phyloP scores from a whole-genome alignment of 2,113 vertebrate species.

The Podilymbus podiceps region DNA sequence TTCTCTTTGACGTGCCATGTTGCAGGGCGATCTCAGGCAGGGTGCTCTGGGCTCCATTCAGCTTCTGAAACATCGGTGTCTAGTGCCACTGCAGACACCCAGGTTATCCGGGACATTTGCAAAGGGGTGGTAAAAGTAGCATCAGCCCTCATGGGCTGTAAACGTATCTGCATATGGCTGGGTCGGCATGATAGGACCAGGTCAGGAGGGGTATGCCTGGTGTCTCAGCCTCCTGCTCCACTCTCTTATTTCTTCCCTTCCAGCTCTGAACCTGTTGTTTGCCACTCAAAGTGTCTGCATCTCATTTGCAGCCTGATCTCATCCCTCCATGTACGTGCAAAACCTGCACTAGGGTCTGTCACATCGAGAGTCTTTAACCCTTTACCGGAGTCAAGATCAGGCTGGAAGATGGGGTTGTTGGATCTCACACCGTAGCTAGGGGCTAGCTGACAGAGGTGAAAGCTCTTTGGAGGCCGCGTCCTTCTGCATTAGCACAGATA shows the following conservation, averaged over 20 bases:
- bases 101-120: background rate
- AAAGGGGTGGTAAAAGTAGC: background rate
- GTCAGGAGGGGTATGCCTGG: background rate
- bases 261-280: background rate
- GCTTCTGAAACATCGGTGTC: background rate
- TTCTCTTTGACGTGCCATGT: rapidly evolving
- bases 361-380: background rate
- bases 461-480: background rate
- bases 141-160: background rate
- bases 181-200: background rate
- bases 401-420: background rate
- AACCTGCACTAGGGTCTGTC: background rate
- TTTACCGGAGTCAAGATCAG: background rate
- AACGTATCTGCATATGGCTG: background rate
- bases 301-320: background rate
- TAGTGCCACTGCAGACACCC: background rate
- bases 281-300: background rate
- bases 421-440: background rate
- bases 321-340: rapidly evolving
- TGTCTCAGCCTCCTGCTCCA: background rate
- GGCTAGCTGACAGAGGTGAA: background rate
- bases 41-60: background rate
- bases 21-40: background rate
- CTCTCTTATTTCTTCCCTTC: background rate
- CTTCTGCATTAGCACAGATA: background rate